Conservation (phyloP, 2,888 invertebrate species). For the Neria commutata region DNA sequence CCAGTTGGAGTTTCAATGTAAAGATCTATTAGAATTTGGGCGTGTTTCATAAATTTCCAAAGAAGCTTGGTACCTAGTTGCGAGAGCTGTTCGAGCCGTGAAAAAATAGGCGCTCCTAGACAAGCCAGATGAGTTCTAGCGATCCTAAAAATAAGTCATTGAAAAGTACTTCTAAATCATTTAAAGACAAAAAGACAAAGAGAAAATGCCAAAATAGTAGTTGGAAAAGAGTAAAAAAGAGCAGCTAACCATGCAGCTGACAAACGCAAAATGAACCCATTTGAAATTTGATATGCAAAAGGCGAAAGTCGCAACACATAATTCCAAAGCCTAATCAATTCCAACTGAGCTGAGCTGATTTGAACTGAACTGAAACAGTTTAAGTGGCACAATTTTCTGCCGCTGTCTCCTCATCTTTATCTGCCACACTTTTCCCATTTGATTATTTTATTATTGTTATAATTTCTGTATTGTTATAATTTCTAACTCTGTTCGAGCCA, state of each 20-base stretch:
- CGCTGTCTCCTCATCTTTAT: no score
- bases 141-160: neutral
- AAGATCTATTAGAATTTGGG: neutral
- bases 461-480: constrained; percentile 50
- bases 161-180: no score
- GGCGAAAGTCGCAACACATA: constrained; percentile 19
- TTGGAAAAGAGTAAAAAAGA: no score
- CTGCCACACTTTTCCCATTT: constrained; percentile 11
- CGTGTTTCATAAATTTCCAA: no score
- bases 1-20: constrained; percentile 3
- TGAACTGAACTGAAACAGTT: neutral
- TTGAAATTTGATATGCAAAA: constrained; percentile 17
- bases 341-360: neutral
- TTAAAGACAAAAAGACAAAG: neutral
- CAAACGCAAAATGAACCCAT: constrained; percentile 18
- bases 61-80: no score
- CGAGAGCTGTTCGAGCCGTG: neutral
- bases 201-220: neutral
- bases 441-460: constrained; percentile 50
- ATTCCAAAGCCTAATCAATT: neutral
- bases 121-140: no score
- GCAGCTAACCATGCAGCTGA: no score
- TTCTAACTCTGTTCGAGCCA: constrained; percentile 32
- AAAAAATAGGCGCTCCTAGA: no score
- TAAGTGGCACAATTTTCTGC: no score